Evolutionary conservation across 2,888 invertebrate genomes (phyloP).

Genomic region (Xanthia togata): DNA sequence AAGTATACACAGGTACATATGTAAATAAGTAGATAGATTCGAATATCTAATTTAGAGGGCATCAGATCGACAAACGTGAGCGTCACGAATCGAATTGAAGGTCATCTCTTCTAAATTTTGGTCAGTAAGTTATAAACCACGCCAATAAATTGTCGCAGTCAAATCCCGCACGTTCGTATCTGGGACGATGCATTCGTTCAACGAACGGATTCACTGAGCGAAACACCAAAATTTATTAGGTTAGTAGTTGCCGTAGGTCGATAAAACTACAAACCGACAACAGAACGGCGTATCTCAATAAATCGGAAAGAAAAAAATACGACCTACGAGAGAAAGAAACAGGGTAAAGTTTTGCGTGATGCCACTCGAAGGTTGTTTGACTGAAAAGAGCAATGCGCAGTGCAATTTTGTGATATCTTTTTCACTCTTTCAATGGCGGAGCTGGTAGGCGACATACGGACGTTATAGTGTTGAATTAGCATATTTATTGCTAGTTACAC

Average conservation of each 20-base stretch:
- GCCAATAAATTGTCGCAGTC: constrained; percentile 80
- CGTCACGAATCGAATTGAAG: constrained; percentile 34
- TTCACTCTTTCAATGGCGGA: constrained; percentile 88
- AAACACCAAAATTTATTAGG: constrained; percentile 91
- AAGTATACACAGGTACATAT: constrained; percentile 48
- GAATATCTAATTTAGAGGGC: constrained; percentile 48
- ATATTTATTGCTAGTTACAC: constrained; percentile 90
- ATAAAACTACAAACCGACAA: constrained; percentile 85
- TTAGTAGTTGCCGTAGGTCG: constrained; percentile 90
- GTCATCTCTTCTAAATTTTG: constrained; percentile 63
- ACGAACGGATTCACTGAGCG: constrained; percentile 89
- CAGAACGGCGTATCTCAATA: constrained; percentile 84
- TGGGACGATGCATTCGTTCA: constrained; percentile 90
- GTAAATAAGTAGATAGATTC: constrained; percentile 54
- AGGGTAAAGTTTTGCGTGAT: constrained; percentile 84
- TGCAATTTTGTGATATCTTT: constrained; percentile 90
- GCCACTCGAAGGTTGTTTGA: constrained; percentile 82
- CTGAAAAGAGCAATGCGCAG: constrained; percentile 90
- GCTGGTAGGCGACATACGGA: constrained; percentile 88
- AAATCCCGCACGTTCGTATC: constrained; percentile 86
- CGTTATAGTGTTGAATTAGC: constrained; percentile 89
- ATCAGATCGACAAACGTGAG: constrained; percentile 27
- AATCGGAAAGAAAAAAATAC: constrained; percentile 82
- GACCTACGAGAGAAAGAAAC: constrained; percentile 82
- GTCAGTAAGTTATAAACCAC: constrained; percentile 72